Evolutionary conservation across 2,113 vertebrate genomes (phyloP).

Genomic region (Tupaia tana): DNA sequence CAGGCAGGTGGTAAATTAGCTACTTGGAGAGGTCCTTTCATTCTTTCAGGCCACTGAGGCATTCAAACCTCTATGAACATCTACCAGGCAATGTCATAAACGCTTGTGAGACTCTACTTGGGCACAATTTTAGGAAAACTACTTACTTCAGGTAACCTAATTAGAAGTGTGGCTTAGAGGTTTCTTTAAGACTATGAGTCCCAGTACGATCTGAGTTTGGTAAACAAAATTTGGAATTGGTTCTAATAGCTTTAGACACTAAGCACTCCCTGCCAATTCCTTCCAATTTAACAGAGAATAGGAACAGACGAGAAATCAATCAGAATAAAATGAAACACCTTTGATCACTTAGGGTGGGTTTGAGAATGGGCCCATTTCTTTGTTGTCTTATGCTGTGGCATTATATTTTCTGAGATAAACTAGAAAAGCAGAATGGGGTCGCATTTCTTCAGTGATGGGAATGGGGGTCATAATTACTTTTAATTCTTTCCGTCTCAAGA

Average conservation of each 20-base stretch:
- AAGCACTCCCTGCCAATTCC: constrained; percentile 59
- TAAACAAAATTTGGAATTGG: constrained; percentile 72
- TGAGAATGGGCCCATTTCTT: constrained; percentile 59
- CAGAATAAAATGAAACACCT: constrained; percentile 74
- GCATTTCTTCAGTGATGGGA: background rate
- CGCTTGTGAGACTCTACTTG: background rate
- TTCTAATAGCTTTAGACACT: constrained; percentile 63
- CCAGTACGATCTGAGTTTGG: constrained; percentile 46
- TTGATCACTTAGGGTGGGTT: constrained; percentile 70
- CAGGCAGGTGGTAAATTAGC: constrained; percentile 57
- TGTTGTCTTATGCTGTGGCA: background rate
- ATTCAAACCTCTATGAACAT: constrained; percentile 52
- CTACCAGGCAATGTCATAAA: constrained; percentile 20
- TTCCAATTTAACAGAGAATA: constrained; percentile 69
- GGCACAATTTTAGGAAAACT: constrained; percentile 54
- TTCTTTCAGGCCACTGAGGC: constrained; percentile 52
- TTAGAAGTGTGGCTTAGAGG: background rate
- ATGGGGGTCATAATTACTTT: background rate
- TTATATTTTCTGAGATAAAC: constrained; percentile 36
- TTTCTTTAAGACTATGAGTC: constrained; percentile 31
- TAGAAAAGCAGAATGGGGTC: background rate
- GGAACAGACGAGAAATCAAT: constrained; percentile 69
- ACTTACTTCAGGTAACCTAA: constrained; percentile 42
- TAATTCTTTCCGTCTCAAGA: constrained; percentile 18
- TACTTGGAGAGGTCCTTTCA: constrained; percentile 48